Evolutionary conservation across 2,888 invertebrate genomes (phyloP).

Genomic region (Andrena haemorrhoa): DNA sequence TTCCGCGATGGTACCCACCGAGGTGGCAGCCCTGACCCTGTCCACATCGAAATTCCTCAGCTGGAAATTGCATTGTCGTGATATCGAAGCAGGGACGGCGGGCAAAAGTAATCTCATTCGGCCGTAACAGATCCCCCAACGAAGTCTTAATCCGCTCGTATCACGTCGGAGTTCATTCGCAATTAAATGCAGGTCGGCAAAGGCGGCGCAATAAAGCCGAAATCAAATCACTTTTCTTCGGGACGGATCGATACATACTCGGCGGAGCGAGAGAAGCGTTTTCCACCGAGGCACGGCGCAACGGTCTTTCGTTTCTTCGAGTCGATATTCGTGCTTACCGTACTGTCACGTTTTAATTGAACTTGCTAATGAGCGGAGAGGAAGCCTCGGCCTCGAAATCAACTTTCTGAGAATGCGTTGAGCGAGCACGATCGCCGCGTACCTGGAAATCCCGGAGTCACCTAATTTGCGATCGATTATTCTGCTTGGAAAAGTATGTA

Average conservation of each 20-base stretch:
- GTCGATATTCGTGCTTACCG: not conserved
- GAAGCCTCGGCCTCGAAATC: not conserved
- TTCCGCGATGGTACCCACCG: not conserved
- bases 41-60: not conserved
- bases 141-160: slow-evolving; percentile 38
- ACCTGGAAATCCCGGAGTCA: not conserved
- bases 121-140: slow-evolving; percentile 52
- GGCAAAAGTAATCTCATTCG: slow-evolving; percentile 48
- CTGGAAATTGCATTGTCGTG: slow-evolving; percentile 30
- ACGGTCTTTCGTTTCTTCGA: not conserved
- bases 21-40: not conserved
- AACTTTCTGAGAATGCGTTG: not conserved
- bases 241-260: slow-evolving; percentile 33
- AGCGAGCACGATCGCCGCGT: not conserved
- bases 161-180: slow-evolving; percentile 19
- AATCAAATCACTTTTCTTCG: slow-evolving; percentile 10
- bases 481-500: not conserved
- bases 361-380: not conserved
- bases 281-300: not conserved
- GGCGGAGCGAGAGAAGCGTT: not conserved
- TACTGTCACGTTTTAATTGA: slow-evolving; percentile 18
- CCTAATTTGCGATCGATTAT: not conserved
- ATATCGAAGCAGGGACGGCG: slow-evolving; percentile 14
- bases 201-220: slow-evolving; percentile 39
- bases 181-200: slow-evolving; percentile 54